These are phyloP conservation scores for Eremobia ochroleuca DNA, from an alignment of 2,888 invertebrate species.

Conservation along the genomic window DNA sequence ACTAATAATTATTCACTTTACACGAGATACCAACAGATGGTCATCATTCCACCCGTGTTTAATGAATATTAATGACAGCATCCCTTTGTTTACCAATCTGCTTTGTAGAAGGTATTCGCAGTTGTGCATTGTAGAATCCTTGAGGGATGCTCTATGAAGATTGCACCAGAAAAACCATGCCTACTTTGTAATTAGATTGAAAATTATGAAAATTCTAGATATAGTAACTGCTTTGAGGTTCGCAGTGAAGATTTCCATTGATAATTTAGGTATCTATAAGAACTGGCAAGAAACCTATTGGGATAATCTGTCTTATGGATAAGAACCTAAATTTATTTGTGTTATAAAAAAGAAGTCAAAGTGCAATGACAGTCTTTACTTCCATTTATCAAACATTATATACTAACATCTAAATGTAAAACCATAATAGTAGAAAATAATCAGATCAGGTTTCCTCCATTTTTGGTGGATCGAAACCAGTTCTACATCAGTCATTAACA, in stretches of 20 bases:
- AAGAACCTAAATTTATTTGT: too few relatives aligned
- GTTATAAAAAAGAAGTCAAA: not conserved
- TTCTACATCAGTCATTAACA: constrained; percentile 45
- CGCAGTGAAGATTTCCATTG: not conserved
- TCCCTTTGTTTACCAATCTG: constrained; percentile 15
- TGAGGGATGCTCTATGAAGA: not conserved
- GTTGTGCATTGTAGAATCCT: not conserved
- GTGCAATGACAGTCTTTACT: not conserved
- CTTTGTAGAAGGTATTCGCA: not conserved
- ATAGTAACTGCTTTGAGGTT: not conserved
- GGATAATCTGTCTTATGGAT: not conserved
- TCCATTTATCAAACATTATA: constrained; percentile 4
- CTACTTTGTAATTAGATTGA: not conserved
- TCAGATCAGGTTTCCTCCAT: constrained; percentile 23
- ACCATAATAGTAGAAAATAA: constrained; percentile 31
- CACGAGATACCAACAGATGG: constrained; percentile 11
- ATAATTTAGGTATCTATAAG: not conserved
- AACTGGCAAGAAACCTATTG: too few relatives aligned
- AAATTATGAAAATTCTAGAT: not conserved
- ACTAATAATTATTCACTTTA: constrained; percentile 20
- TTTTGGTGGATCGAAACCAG: constrained; percentile 24
- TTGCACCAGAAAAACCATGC: not conserved
- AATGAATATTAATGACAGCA: constrained; percentile 31
- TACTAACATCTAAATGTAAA: constrained; percentile 51
- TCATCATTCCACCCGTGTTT: constrained; percentile 3